phyloP scores from a whole-genome alignment of 2,113 vertebrate species.

The Hepsetus odoe region DNA sequence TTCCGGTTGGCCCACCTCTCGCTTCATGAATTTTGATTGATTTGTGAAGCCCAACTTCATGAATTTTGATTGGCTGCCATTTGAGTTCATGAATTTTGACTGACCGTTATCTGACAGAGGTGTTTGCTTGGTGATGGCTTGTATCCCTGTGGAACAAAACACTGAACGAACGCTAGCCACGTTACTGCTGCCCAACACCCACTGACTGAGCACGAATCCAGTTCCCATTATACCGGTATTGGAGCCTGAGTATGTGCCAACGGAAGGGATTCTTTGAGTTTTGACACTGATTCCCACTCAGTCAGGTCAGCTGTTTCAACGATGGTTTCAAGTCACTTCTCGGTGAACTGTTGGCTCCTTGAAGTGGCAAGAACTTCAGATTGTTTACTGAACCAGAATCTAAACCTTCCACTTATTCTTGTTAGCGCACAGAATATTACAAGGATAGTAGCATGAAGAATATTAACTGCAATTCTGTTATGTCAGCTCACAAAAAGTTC shows the following conservation, averaged over 20 bases:
- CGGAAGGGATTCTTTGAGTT: neutral
- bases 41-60: neutral
- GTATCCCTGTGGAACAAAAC: neutral
- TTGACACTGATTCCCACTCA: neutral
- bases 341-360: neutral
- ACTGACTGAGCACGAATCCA: neutral
- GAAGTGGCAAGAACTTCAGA: too few species aligned
- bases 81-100: slow-evolving; percentile 31
- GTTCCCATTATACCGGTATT: neutral
- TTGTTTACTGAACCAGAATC: too few species aligned
- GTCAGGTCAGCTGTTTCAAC: neutral
- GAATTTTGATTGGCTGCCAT: slow-evolving; percentile 36
- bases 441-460: too few species aligned
- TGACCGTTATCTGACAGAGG: slow-evolving; percentile 26
- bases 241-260: neutral
- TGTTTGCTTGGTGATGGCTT: slow-evolving; percentile 17
- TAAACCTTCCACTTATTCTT: too few species aligned
- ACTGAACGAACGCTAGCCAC: neutral
- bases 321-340: neutral
- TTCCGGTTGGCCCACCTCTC: neutral
- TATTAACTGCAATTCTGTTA: too few species aligned
- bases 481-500: too few species aligned
- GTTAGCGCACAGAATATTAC: too few species aligned
- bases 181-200: neutral
- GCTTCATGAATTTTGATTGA: slow-evolving; percentile 39